Conservation (phyloP, 2,797 vertebrate species). For the Anabas testudineus region DNA sequence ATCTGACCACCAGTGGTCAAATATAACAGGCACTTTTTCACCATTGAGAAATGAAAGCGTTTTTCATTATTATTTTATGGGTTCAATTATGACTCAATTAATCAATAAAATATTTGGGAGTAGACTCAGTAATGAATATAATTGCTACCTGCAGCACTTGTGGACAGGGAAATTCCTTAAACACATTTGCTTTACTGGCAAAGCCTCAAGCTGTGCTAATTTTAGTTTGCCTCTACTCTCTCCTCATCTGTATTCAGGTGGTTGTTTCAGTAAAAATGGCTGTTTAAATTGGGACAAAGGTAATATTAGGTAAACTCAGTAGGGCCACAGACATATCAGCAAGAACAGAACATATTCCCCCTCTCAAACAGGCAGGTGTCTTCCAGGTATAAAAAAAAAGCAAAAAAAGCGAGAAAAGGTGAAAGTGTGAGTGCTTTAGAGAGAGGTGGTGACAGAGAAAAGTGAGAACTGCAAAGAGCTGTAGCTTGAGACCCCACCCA, state of each 20-base stretch:
- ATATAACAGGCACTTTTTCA: neutral
- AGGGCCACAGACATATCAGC: neutral
- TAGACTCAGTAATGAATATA: neutral
- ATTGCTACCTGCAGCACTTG: neutral
- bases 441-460: slow-evolving; percentile 31
- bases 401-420: slow-evolving; percentile 13
- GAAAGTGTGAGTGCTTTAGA: slow-evolving; percentile 12
- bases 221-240: neutral
- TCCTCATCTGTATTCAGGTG: neutral
- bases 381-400: slow-evolving; percentile 17
- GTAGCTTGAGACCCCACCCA: slow-evolving; percentile 12
- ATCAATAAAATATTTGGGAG: neutral
- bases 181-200: neutral
- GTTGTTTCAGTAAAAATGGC: neutral
- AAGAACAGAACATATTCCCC: slow-evolving; percentile 5
- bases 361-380: slow-evolving; percentile 21
- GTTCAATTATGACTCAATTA: neutral
- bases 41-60: neutral
- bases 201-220: neutral
- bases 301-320: neutral
- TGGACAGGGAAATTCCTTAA: neutral
- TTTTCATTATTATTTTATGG: neutral
- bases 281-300: slow-evolving; percentile 1
- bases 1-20: neutral
- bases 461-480: slow-evolving; percentile 41